phyloP scores from a whole-genome alignment of 2,888 invertebrate genomes.

The Syrista parreyssii region DNA sequence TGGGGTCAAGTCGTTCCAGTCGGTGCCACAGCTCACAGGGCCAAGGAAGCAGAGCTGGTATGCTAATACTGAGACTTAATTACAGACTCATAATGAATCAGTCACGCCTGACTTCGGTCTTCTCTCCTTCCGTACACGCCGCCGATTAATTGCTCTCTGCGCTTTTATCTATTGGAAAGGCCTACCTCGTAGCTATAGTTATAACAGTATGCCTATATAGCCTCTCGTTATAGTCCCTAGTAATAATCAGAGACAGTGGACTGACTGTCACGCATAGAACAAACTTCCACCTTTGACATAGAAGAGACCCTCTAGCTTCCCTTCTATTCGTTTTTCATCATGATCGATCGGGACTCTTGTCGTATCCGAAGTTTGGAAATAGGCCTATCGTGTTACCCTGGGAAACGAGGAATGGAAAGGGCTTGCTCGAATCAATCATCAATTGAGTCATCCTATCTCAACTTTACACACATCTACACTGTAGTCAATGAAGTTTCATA shows the following conservation, averaged over 20 bases:
- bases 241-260: background rate
- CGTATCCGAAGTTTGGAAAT: background rate
- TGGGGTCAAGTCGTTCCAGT: conserved; percentile 45
- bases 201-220: no score
- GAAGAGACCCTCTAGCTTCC: background rate
- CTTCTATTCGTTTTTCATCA: background rate
- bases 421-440: background rate
- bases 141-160: conserved; percentile 47
- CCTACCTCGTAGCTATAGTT: background rate
- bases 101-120: conserved; percentile 45
- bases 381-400: background rate
- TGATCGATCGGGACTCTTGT: background rate
- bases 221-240: background rate
- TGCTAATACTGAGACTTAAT: conserved; percentile 58
- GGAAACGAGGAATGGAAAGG: background rate
- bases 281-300: background rate
- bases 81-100: conserved; percentile 60
- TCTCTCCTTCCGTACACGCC: conserved; percentile 27
- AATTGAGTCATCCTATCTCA: background rate
- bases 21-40: conserved; percentile 29
- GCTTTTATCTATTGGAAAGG: background rate
- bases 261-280: background rate
- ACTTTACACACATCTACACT: background rate
- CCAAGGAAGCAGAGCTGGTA: conserved; percentile 36
- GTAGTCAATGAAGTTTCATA: background rate